Base-by-base conservation (phyloP, 2,113 vertebrate genomes). In the Junco hyemalis region DNA sequence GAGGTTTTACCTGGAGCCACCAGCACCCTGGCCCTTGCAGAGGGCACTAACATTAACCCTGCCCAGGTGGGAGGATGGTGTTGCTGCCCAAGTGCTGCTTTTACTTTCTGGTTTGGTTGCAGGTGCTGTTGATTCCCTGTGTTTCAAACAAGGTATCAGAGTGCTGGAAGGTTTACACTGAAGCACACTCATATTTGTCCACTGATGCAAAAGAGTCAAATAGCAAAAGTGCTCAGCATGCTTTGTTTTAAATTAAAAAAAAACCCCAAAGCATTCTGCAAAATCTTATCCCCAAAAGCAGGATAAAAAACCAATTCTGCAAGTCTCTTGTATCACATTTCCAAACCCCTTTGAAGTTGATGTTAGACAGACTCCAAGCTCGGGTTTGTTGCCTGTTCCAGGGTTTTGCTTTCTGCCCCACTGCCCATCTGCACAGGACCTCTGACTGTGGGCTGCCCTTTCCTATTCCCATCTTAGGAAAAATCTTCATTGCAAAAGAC, bases 21-120 rank as follows among this genome's bases (percentile, higher is more conserved):
- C 47, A 53, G 38, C 57, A 40, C 29, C 29, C 31, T 48, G 57
- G 23, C 35, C 53, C 72, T 54, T 47, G 57, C 68, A 91, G 71
- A 38, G 48, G 33, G 6, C 35, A 16, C 2, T 31, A 3, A 14
- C 0, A 1, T 33, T n/a, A 68, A 6, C 45, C 45, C 9, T 83
- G 45, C 40, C 35, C 50, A 22, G 33, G 6, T 48, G 44, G 18
- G 50, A 66, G n/a, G 35, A 33, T 77, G 45, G 7, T 36, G 18
- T 44, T 86, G 45, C 44, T 86, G 63, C 72, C 22, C 63, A 25
- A 38, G 15, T 57, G 25, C 29, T 76, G 72, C 5, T 38, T 91
- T 78, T 66, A 2, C 24, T 84, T 31, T 26, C 2, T 40, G n/a
- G 14, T 24, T 72, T 57, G 36, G 31, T 40, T 20, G 8, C 45